A percentile compares a stretch with the other conserved stretches of the same genome.
These are phyloP conservation scores for Catostylus mosaicus DNA, from an alignment of 30 jellyfish, hydroid and myxozoan species.

Conservation along the genomic window DNA sequence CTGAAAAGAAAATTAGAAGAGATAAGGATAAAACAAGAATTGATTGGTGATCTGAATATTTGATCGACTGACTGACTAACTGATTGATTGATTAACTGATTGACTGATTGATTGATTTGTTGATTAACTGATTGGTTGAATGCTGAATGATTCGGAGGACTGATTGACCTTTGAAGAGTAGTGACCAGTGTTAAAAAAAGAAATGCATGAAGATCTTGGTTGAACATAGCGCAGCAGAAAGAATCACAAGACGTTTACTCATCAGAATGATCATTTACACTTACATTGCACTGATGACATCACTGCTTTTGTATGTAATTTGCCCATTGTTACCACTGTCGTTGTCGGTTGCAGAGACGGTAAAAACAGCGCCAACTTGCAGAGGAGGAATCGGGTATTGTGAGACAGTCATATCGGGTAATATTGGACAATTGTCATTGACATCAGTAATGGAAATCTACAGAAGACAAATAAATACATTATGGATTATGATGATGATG, in stretches of 20 bases:
- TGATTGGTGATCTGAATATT: not conserved
- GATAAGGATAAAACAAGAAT: not conserved
- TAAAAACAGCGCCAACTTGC: slow-evolving; percentile 55
- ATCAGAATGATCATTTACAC: too few relatives aligned
- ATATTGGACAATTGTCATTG: slow-evolving; percentile 86
- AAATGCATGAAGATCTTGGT: too few relatives aligned
- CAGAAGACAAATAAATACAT: not conserved
- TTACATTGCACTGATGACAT: slow-evolving; percentile 55
- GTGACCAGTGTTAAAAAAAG: too few relatives aligned
- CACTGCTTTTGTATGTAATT: slow-evolving; percentile 68
- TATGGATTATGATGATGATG: not conserved
- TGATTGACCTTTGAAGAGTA: too few relatives aligned
- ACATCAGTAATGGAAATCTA: slow-evolving; percentile 65
- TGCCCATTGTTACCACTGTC: slow-evolving; percentile 85
- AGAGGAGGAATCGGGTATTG: slow-evolving; percentile 83
- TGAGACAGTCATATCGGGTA: slow-evolving; percentile 46
- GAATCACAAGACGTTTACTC: not conserved
- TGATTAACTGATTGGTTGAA: not conserved
- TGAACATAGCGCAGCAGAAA: too few relatives aligned
- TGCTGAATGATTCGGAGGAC: too few relatives aligned
- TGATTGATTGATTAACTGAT: not conserved
- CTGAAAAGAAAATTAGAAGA: slow-evolving; percentile 12
- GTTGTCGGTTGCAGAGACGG: slow-evolving; percentile 68
- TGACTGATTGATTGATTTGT: not conserved
- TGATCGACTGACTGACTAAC: not conserved